Evolutionary conservation across 2,888 invertebrate genomes (phyloP), one percentile per base, ranked within the genome.

Genomic region (Melieria omissa): DNA sequence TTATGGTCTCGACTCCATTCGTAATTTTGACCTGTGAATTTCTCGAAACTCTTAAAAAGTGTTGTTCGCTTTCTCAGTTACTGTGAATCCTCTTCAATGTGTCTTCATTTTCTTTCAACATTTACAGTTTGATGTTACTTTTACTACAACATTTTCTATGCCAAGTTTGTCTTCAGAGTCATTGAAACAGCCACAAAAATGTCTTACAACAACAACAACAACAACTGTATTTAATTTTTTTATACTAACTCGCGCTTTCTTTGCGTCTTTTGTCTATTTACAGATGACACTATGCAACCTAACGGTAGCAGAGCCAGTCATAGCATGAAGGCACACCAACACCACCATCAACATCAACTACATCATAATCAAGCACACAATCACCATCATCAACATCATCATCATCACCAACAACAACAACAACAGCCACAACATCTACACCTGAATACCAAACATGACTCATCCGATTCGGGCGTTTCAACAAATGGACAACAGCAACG

Each of bases 211-310:
- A 65, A 14, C 52, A 64, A 49, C 29, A 49, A 65, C 12, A 64
- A 49, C 3, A 45, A 62, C 45, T n/a, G 12, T 46, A 45, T 45
- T 61, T n/a, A 61, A 6, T 44, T 61, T 16, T 60, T 62, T 16
- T 46, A 46, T 62, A 12, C 62, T 62, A 46, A 14, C 29, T 61
- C 46, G 61, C 61, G 47, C 46, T 62, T 69, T 60, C 62, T 65
- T 41, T 64, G 55, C 65, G 46, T 57, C 68, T 58, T 65, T 65
- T 70, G 47, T 66, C 58, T 67, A 1, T 49, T 79, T 80, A 41
- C 76, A 81, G 81, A 75, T 79, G 78, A 80, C 78, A 77, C 77
- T 77, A 73, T 78, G 77, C 74, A 75, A 76, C 74, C 71, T 67
- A 75, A 75, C 57, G 71, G 75, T 73, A 75, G 73, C 72, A 75